Evolutionary conservation across 2,797 vertebrate genomes (phyloP).

Genomic region (Sebastes vulpes): DNA sequence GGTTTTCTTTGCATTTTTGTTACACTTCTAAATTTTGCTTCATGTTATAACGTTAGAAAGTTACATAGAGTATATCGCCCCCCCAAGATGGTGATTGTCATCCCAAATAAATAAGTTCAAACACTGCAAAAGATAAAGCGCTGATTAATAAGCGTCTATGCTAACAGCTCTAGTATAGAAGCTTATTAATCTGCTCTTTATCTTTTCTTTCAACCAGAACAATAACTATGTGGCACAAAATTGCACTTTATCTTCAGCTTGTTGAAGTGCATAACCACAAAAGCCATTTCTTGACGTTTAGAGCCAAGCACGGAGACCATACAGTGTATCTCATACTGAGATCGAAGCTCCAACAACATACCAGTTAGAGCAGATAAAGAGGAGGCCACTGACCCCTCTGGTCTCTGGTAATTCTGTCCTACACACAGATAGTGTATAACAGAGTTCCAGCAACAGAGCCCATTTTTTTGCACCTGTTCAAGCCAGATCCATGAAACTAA

Average conservation of each 20-base stretch:
- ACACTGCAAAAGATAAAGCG: not conserved
- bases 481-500: constrained; percentile 42
- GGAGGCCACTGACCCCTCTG: constrained; percentile 9
- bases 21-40: not conserved
- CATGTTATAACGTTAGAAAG: not conserved
- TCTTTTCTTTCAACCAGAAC: constrained; percentile 8
- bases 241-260: not conserved
- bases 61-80: too few species aligned
- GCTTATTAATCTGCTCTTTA: constrained; percentile 3
- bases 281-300: not conserved
- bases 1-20: not conserved
- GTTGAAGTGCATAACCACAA: not conserved
- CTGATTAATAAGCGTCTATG: not conserved
- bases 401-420: constrained; percentile 14
- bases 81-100: not conserved
- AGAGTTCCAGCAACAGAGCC: constrained; percentile 14
- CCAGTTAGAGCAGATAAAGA: constrained; percentile 23
- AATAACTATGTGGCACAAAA: not conserved
- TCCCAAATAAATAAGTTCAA: not conserved
- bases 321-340: not conserved
- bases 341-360: not conserved
- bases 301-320: not conserved
- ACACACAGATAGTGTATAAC: not conserved
- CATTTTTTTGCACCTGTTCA: constrained; percentile 43
- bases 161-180: not conserved